Evolutionary conservation across 2,888 invertebrate species (phyloP).

Genomic region (Drosophila buzzatii): DNA sequence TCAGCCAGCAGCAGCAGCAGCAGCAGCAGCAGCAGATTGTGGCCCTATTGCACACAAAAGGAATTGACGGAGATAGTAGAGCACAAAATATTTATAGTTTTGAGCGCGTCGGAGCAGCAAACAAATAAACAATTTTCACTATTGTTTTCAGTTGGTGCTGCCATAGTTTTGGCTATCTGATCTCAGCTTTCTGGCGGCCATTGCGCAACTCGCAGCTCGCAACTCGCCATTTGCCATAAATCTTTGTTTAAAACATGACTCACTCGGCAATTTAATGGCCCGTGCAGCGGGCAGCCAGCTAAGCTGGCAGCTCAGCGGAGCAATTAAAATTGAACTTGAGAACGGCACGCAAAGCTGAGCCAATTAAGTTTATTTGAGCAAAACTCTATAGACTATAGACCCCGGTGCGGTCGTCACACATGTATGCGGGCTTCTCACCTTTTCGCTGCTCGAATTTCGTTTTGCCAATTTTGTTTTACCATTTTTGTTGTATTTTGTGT

Average conservation of each 20-base stretch:
- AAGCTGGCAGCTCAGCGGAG: neutral
- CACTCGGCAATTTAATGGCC: slow-evolving; percentile 29
- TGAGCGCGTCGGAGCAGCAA: slow-evolving; percentile 15
- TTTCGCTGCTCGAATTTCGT: neutral
- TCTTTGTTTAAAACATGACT: slow-evolving; percentile 40
- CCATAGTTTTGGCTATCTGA: neutral
- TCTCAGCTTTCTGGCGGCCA: neutral
- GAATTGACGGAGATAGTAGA: neutral
- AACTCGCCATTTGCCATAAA: slow-evolving; percentile 18
- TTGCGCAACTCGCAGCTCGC: neutral
- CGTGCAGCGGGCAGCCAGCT: neutral
- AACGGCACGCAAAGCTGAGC: slow-evolving; percentile 34
- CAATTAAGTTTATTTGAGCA: slow-evolving; percentile 36
- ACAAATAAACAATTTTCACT: slow-evolving; percentile 22
- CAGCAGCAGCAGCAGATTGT: slow-evolving; percentile 3
- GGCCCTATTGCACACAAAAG: neutral
- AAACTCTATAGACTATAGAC: slow-evolving; percentile 6
- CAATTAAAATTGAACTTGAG: slow-evolving; percentile 44
- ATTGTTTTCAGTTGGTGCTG: neutral
- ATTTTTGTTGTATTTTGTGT: neutral
- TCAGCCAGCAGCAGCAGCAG: slow-evolving; percentile 14
- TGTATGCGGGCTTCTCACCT: neutral
- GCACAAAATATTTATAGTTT: slow-evolving; percentile 47
- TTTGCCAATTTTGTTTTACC: neutral
- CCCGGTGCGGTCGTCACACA: slow-evolving; percentile 6